These are phyloP conservation scores for Alexandromys oeconomus DNA, from an alignment of 2,797 vertebrate genomes.

Conservation along the genomic window DNA sequence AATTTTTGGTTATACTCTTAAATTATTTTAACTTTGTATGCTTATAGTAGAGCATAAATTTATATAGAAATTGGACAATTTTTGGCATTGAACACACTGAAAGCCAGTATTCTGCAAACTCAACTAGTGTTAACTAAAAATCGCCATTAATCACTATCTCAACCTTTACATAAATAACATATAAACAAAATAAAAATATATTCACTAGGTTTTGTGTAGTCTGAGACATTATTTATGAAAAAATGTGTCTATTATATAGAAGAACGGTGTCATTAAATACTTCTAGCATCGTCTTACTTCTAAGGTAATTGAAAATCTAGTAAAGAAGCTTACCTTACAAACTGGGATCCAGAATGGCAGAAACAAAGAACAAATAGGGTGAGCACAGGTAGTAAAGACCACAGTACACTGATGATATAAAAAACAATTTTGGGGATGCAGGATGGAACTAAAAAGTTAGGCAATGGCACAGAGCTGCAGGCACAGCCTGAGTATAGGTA, in stretches of 20 bases:
- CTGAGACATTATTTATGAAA: neutral
- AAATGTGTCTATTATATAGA: neutral
- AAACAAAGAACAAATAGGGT: neutral
- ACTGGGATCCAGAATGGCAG: neutral
- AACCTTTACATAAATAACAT: too few species aligned
- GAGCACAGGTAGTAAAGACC: neutral
- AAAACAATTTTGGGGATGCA: neutral
- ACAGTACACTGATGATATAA: neutral
- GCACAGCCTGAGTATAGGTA: neutral
- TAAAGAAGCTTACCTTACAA: neutral
- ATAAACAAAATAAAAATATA: neutral
- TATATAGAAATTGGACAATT: neutral
- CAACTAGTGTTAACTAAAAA: neutral
- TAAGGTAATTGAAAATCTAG: neutral
- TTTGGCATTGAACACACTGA: conserved; percentile 22
- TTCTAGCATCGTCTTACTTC: neutral
- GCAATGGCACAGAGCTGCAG: neutral
- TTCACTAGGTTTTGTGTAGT: neutral
- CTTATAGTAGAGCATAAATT: neutral
- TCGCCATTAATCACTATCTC: neutral
- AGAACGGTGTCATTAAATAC: neutral
- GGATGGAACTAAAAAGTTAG: neutral
- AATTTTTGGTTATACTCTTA: neutral
- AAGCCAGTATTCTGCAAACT: neutral
- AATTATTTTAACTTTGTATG: neutral